Conservation (phyloP, 1,140 invertebrate genomes). For the Brachionus sp. region DNA sequence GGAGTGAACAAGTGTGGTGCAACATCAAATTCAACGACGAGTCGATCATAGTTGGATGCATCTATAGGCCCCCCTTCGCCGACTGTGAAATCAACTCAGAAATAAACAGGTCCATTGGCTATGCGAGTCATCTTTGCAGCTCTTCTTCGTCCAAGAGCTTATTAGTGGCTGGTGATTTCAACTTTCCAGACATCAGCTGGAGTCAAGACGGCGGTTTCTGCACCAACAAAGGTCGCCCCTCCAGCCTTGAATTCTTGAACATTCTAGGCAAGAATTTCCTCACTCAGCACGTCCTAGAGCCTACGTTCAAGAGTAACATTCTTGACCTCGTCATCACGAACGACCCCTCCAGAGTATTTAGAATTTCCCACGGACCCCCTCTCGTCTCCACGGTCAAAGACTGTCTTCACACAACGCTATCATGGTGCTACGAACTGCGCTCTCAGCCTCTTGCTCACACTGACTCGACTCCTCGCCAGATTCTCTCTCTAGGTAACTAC, state of each 20-base stretch:
- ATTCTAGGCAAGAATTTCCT: not conserved
- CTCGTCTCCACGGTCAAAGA: not conserved
- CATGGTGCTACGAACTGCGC: not conserved
- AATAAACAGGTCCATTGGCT: not conserved
- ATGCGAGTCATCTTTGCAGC: not conserved
- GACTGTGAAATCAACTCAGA: not conserved
- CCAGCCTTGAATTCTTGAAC: not conserved
- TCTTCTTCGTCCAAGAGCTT: not conserved
- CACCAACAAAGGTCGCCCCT: not conserved
- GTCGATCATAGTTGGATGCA: not conserved
- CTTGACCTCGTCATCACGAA: not conserved
- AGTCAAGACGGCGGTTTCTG: not conserved
- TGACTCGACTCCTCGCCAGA: not conserved
- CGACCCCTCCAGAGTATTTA: not conserved
- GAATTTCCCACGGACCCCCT: not conserved
- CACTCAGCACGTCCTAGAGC: not conserved
- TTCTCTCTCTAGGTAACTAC: not conserved
- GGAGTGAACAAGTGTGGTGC: not conserved
- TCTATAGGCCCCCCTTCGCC: not conserved
- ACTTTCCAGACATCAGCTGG: not conserved
- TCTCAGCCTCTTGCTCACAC: not conserved
- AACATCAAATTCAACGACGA: not conserved
- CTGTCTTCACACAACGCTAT: not conserved
- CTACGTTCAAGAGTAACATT: not conserved
- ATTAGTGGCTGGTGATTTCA: not conserved